phyloP scores from a whole-genome alignment of 2,113 vertebrate species.

The mouse (Mus musculus) region GRCm39 chr1:39882001-39882500 shows the following conservation, averaged over 20 bases:
- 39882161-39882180: no score
- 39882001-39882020: slow-evolving; percentile 75
- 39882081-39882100: no score
- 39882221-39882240: no score
- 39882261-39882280: not conserved
- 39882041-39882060: not conserved
- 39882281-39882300: not conserved
- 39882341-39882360: not conserved
- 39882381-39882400: not conserved
- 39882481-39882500: not conserved
- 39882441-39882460: not conserved
- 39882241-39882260: not conserved
- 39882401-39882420: not conserved
- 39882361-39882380: not conserved
- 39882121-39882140: no score
- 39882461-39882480: not conserved
- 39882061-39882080: no score
- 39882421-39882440: not conserved
- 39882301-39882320: not conserved
- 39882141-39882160: no score
- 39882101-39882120: no score
- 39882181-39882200: no score
- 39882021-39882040: slow-evolving; percentile 23
- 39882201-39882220: no score
- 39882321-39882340: not conserved